These are phyloP conservation scores for Doryteuthis pealeii DNA, from an alignment of 1,140 invertebrate genomes.

Conservation along the genomic window DNA sequence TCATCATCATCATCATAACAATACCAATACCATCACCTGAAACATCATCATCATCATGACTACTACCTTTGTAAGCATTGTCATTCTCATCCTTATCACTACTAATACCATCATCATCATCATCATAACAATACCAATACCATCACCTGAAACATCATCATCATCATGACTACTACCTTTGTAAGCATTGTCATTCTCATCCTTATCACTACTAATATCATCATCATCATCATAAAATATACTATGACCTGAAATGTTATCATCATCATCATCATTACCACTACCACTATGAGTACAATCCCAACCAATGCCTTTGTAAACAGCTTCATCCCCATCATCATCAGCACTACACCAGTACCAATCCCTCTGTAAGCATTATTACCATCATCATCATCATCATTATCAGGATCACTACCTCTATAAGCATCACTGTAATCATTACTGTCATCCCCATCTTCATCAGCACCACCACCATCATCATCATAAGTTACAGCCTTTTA, in stretches of 20 bases:
- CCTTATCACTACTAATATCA: background rate
- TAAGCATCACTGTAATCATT: background rate
- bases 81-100: too few species aligned
- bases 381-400: background rate
- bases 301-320: background rate
- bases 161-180: background rate
- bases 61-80: too few species aligned
- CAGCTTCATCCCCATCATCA: background rate
- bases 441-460: background rate
- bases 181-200: background rate
- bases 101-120: too few species aligned
- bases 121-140: too few species aligned
- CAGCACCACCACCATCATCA: background rate
- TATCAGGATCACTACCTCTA: background rate
- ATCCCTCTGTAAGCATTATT: background rate
- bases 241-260: background rate
- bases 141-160: too few species aligned
- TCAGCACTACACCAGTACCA: background rate
- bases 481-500: too few species aligned
- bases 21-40: too few species aligned
- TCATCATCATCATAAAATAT: too few species aligned
- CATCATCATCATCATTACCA: background rate
- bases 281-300: background rate
- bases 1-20: too few species aligned
- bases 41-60: too few species aligned